Conservation (phyloP, 2,797 vertebrate species). For the Cossypha niveicapilla region DNA sequence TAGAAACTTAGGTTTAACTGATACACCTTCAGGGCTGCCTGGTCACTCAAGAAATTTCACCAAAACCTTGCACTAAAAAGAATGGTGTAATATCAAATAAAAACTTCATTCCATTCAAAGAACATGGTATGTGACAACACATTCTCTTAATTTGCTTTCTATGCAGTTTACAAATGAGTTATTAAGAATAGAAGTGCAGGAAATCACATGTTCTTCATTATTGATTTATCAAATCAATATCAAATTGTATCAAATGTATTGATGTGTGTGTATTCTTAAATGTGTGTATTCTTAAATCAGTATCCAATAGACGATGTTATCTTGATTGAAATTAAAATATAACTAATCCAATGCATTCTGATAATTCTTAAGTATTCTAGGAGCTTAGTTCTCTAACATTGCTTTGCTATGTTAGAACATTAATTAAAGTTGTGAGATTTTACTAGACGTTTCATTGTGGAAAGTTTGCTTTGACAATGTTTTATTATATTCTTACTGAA, state of each 20-base stretch:
- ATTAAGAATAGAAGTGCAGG: neutral
- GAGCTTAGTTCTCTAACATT: neutral
- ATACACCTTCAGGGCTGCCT: neutral
- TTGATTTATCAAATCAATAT: neutral
- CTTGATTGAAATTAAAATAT: slow-evolving; percentile 23
- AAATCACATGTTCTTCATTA: slow-evolving; percentile 14
- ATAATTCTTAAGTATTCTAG: neutral
- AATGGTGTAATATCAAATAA: neutral
- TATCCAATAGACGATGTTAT: neutral
- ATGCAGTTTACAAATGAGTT: neutral
- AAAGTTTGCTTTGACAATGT: slow-evolving; percentile 3
- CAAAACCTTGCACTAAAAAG: neutral
- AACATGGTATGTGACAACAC: neutral
- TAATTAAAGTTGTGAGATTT: slow-evolving; percentile 7
- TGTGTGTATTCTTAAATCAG: slow-evolving; percentile 28
- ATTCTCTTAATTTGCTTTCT: slow-evolving; percentile 11
- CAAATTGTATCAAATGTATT: neutral
- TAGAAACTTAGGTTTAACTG: neutral
- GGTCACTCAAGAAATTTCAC: neutral
- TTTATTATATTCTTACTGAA: slow-evolving; percentile 49
- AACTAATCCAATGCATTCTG: neutral
- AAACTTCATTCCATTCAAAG: neutral
- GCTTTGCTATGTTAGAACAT: neutral
- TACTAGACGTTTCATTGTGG: slow-evolving; percentile 22
- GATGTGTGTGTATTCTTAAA: slow-evolving; percentile 16